phyloP scores from a whole-genome alignment of 2,888 invertebrate genomes.

The Drosophila nr. perissopoda region DNA sequence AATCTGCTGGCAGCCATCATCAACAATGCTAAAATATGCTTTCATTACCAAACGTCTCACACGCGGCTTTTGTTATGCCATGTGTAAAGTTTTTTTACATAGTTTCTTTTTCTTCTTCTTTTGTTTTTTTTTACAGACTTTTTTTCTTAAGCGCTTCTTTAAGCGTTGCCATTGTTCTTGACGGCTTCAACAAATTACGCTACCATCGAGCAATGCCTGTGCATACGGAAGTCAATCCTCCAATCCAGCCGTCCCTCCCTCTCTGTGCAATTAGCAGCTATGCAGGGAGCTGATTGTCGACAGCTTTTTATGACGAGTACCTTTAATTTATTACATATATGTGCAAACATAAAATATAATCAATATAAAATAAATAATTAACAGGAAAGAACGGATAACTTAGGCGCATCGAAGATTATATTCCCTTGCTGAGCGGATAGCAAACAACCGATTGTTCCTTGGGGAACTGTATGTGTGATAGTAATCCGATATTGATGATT shows the following conservation, averaged over 20 bases:
- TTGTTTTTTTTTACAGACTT: constrained; percentile 6
- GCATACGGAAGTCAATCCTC: constrained; percentile 55
- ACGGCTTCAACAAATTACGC: constrained; percentile 49
- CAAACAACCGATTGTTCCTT: neutral
- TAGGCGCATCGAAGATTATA: neutral
- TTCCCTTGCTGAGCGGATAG: neutral
- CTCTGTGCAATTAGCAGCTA: neutral
- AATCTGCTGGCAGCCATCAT: constrained; percentile 40
- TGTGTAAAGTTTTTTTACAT: constrained; percentile 38
- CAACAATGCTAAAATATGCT: constrained; percentile 76
- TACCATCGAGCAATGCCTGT: constrained; percentile 51
- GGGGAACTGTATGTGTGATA: neutral
- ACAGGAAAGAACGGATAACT: neutral
- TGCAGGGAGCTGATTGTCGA: neutral
- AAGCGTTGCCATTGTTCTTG: constrained; percentile 38
- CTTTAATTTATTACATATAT: neutral
- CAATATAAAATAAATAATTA: constrained; percentile 3
- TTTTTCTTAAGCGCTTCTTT: constrained; percentile 25
- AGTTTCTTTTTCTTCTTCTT: constrained; percentile 26
- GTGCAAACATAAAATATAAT: neutral
- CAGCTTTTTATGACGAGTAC: neutral
- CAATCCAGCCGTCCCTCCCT: neutral
- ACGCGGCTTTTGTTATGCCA: constrained; percentile 51
- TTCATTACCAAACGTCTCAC: constrained; percentile 73
- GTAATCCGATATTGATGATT: neutral